phyloP scores from a whole-genome alignment of 1,140 invertebrate genomes.

The Camponotus pennsylvanicus region DNA sequence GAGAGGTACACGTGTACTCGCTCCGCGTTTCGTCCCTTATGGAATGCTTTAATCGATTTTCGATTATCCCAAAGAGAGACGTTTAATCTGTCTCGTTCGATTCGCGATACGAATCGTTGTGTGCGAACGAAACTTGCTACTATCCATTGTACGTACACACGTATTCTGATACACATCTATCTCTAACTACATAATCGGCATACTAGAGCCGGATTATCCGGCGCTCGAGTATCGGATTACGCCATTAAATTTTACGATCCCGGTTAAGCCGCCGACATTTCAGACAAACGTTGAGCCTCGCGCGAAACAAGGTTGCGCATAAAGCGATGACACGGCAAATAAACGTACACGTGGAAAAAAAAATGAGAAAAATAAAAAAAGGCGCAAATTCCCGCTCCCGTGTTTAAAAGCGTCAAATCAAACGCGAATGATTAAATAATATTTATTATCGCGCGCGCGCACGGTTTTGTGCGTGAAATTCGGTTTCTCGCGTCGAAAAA shows the following conservation, averaged over 20 bases:
- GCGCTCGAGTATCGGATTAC: constrained; percentile 7
- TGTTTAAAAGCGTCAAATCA: constrained; percentile 26
- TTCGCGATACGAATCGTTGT: background rate
- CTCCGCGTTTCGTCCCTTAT: background rate
- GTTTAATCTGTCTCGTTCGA: background rate
- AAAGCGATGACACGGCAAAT: background rate
- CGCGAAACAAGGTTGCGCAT: constrained; percentile 1
- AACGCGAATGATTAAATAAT: constrained; percentile 11
- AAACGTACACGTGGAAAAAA: background rate
- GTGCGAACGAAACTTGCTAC: background rate
- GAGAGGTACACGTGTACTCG: background rate
- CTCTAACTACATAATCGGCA: constrained; percentile 15
- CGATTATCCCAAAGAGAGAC: background rate
- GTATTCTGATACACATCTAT: background rate
- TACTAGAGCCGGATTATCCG: constrained; percentile 14
- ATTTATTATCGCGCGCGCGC: background rate
- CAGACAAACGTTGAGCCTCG: background rate
- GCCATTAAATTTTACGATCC: constrained; percentile 37
- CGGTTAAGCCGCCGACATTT: constrained; percentile 29
- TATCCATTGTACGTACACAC: background rate
- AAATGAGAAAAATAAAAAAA: background rate
- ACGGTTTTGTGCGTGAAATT: too few relatives aligned
- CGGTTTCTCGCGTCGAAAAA: background rate
- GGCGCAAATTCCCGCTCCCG: background rate
- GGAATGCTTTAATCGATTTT: background rate